Conservation (phyloP, 2,113 vertebrate species). For the Callocephalon fimbriatum region DNA sequence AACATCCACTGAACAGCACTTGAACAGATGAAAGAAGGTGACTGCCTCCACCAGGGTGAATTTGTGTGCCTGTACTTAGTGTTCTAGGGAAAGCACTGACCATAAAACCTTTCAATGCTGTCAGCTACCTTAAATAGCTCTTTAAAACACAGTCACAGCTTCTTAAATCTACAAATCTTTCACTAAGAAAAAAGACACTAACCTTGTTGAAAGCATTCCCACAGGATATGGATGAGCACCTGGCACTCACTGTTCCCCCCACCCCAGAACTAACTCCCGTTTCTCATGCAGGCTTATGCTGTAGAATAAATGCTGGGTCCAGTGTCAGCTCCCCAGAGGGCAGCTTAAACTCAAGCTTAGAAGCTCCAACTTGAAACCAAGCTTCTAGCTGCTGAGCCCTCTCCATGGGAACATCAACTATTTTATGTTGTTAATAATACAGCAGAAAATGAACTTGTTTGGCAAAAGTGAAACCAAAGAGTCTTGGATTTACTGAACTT, state of each 20-base stretch:
- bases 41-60: too few species aligned
- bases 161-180: not conserved
- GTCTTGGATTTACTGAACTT: not conserved
- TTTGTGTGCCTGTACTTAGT: not conserved
- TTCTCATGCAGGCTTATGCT: accelerated
- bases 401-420: not conserved
- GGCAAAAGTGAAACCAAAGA: not conserved
- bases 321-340: not conserved
- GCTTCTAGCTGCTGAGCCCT: not conserved
- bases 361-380: not conserved
- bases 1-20: accelerated
- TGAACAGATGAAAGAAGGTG: not conserved
- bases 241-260: not conserved
- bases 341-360: not conserved
- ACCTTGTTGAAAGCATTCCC: accelerated
- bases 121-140: not conserved
- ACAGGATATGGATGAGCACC: accelerated
- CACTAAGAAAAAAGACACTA: not conserved
- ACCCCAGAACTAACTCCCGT: not conserved
- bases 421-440: not conserved
- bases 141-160: not conserved
- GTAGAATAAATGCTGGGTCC: accelerated
- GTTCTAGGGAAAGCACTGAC: not conserved
- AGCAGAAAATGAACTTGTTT: not conserved
- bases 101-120: not conserved